These are phyloP conservation scores for Eulemur rubriventer DNA, from an alignment of 2,797 vertebrate species.

Conservation along the genomic window DNA sequence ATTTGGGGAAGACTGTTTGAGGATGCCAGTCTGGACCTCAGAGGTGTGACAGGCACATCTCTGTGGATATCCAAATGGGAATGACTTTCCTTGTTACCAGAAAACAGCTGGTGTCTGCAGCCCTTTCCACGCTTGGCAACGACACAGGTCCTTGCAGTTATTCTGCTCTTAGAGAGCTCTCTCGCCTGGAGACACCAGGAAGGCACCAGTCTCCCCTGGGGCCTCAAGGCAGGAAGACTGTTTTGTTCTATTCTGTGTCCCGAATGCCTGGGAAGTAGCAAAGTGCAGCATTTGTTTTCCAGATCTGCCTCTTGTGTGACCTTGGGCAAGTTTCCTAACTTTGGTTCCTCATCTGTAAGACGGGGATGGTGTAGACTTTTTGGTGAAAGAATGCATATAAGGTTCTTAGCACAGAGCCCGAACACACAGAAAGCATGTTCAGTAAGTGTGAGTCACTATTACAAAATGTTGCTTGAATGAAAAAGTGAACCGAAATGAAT, in stretches of 20 bases:
- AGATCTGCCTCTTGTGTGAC: conserved; percentile 4
- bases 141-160: not conserved
- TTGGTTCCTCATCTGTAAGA: not conserved
- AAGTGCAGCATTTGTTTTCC: not conserved
- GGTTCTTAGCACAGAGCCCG: not conserved
- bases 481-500: rapidly evolving
- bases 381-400: not conserved
- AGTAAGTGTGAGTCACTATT: not conserved
- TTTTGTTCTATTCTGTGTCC: not conserved
- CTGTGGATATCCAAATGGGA: too few species aligned
- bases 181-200: not conserved
- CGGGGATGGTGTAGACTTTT: not conserved
- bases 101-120: not conserved
- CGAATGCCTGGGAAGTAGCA: not conserved
- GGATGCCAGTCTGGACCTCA: not conserved
- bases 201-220: not conserved
- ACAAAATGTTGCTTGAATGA: not conserved
- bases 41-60: not conserved
- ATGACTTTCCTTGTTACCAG: not conserved
- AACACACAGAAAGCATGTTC: rapidly evolving
- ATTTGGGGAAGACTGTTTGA: not conserved
- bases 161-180: not conserved
- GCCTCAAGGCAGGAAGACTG: not conserved
- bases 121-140: not conserved
- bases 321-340: not conserved